Evolutionary conservation across 2,113 vertebrate species (phyloP), one percentile per base, ranked within the genome.

Genomic region (Andinoacara biseriatus): DNA sequence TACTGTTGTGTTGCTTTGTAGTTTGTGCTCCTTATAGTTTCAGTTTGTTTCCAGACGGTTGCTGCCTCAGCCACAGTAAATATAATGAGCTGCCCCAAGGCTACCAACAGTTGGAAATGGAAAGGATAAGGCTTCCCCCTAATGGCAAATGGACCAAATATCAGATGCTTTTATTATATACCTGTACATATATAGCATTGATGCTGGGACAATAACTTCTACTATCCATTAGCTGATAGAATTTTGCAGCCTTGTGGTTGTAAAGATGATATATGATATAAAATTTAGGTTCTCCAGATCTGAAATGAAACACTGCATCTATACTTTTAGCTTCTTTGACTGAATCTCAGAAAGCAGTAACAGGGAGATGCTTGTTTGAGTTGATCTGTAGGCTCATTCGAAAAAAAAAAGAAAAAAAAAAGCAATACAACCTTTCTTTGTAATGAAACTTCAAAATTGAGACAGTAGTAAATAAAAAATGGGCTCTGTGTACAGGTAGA

Each of bases 151-250:
- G 33, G 61, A 57, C 9, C 43, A 69, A 69, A 69, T 69, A 69
- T 69, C 24, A 69, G 49, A 69, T 69, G 43, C 9, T 49, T 49
- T 54, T 52, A 18, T 17, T 72, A 72, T 52, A 52, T 72, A 29
- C 40, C 24, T 69, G 3, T 29, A 52, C 43, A 49, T 10, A 43
- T 26, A 29, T 29, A 49, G 40, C 46, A 49, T 69, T 72, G 65
- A 52, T 26, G 75, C 63, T 26, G 4, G 85, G 40, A 43, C 65
- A 60, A 6, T 14, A 58, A 5, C 15, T 29, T 35, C 26, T 11
- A 14, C 20, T 60, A 3, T 18, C 89, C 90, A 92, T 87, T 74
- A 88, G 89, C 82, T 88, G 89, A 17, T 13, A 13, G 35, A 74
- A 49, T 10, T 49, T 69, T 69, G 24, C 15, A 69, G 40, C 22